These are phyloP conservation scores for Hemicordylus capensis DNA, from an alignment of 2,113 vertebrate genomes.

Conservation along the genomic window DNA sequence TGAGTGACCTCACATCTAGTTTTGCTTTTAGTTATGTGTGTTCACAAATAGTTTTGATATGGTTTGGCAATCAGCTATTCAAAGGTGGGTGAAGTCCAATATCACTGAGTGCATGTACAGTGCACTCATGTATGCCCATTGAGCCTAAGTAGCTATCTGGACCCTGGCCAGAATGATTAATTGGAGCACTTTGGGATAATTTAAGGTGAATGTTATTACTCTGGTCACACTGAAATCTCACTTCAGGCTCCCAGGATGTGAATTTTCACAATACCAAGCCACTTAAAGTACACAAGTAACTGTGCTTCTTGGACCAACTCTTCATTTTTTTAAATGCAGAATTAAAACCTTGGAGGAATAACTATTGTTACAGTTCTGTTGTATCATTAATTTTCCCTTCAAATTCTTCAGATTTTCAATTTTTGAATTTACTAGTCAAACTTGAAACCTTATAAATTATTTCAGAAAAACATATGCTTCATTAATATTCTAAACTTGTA, in stretches of 20 bases:
- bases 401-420: constrained; percentile 5
- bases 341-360: neutral
- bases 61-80: too few relatives aligned
- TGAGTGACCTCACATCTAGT: too few relatives aligned
- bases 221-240: constrained; percentile 5
- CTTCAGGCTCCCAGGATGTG: neutral
- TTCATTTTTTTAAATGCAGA: constrained; percentile 7
- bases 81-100: neutral
- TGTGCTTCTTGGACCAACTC: neutral
- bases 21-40: too few relatives aligned
- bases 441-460: neutral
- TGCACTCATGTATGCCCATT: too few relatives aligned
- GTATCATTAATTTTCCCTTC: neutral
- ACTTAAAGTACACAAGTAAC: too few relatives aligned
- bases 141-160: neutral
- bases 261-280: neutral
- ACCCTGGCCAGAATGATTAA: neutral
- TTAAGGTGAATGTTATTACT: neutral
- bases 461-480: neutral
- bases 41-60: neutral
- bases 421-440: neutral
- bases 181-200: neutral
- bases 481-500: neutral
- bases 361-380: neutral
- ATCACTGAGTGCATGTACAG: neutral